Evolutionary conservation across 2,888 invertebrate genomes (phyloP).

Genomic region (Meta bourneti): DNA sequence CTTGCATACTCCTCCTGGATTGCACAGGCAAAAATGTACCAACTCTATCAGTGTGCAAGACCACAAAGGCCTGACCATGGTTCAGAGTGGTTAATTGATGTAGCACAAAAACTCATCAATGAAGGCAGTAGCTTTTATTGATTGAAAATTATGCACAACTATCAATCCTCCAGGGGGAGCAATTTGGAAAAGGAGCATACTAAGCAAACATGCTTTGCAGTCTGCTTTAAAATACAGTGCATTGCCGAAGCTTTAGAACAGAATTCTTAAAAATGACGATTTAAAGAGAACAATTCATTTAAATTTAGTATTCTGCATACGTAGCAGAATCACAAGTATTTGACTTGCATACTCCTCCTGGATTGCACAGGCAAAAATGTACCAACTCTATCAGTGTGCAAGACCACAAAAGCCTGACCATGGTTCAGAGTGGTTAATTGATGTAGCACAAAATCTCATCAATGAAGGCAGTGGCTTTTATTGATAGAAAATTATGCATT

Average conservation of each 20-base stretch:
- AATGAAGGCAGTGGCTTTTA: background rate
- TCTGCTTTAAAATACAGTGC: no score
- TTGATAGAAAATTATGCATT: background rate
- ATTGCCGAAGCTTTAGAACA: no score
- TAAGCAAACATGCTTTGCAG: no score
- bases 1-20: background rate
- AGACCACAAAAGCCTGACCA: conserved; percentile 9
- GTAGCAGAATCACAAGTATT: background rate
- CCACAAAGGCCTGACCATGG: conserved; percentile 44
- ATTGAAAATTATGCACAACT: no score
- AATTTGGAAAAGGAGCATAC: no score
- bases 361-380: background rate
- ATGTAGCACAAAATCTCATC: background rate
- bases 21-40: conserved; percentile 17
- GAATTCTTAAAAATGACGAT: no score
- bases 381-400: conserved; percentile 39
- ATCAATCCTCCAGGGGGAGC: no score
- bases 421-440: conserved; percentile 1
- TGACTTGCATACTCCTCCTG: background rate
- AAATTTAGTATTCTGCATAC: no score
- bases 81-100: conserved; percentile 24
- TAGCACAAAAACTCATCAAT: conserved; percentile 43
- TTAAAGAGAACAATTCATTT: no score
- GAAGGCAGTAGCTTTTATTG: background rate
- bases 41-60: conserved; percentile 66